Evolutionary conservation across 2,888 invertebrate species (phyloP).

Genomic region (Polietes domitor): DNA sequence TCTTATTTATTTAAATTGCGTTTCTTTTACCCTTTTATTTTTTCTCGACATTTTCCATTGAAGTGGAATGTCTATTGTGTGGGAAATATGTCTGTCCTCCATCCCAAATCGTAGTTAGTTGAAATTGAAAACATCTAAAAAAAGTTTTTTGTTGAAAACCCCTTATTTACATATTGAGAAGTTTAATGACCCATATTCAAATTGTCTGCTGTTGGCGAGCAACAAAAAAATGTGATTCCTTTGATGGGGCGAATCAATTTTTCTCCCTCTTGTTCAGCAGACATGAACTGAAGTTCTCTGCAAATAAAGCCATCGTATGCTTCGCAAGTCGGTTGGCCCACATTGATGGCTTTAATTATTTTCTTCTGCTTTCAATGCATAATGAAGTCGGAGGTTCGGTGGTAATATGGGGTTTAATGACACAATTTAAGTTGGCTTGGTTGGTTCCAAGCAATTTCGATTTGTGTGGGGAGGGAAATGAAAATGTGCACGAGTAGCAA

Average conservation of each 20-base stretch:
- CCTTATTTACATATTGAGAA: background rate
- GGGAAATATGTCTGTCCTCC: no score
- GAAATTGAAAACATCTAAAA: background rate
- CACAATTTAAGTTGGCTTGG: background rate
- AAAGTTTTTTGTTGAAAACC: background rate
- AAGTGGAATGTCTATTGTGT: no score
- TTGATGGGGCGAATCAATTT: slow-evolving; percentile 24
- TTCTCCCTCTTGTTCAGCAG: background rate
- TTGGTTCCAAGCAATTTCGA: background rate
- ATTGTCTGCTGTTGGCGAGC: background rate
- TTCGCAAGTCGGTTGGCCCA: slow-evolving; percentile 2
- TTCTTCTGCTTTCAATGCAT: background rate
- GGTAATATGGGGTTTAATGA: background rate
- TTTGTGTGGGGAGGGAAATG: background rate
- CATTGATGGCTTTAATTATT: slow-evolving; percentile 11
- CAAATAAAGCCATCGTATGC: background rate
- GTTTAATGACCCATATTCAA: slow-evolving; percentile 33
- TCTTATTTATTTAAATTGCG: no score
- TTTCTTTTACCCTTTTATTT: no score
- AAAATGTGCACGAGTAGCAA: background rate
- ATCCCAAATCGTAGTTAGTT: background rate
- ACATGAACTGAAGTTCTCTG: slow-evolving; percentile 6
- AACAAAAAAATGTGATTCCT: background rate
- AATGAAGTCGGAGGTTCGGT: background rate
- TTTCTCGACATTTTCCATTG: no score